A percentile compares a stretch with the other conserved stretches of the same genome.
These are phyloP conservation scores for Melipona beecheii DNA, from an alignment of 2,888 invertebrate species.

Conservation along the genomic window DNA sequence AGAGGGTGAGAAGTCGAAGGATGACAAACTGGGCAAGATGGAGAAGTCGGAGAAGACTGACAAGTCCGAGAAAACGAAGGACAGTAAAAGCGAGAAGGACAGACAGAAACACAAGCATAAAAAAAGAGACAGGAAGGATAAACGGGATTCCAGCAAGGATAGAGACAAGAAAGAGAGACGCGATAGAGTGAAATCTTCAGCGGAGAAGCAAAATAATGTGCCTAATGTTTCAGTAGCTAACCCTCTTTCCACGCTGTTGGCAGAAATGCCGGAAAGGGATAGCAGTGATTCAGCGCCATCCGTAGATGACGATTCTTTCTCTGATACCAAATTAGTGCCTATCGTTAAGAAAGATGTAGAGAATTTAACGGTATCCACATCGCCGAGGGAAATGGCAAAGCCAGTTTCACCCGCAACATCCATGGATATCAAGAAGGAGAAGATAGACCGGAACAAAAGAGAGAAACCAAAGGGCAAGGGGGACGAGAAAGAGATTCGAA, in stretches of 20 bases:
- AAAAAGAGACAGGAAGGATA: conserved; percentile 87
- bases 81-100: conserved; percentile 80
- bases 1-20: conserved; percentile 80
- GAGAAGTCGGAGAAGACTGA: conserved; percentile 78
- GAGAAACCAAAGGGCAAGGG: conserved; percentile 83
- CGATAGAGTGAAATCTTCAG: conserved; percentile 80
- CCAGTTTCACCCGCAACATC: conserved; percentile 80
- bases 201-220: conserved; percentile 75
- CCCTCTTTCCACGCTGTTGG: conserved; percentile 81
- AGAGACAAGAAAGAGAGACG: conserved; percentile 84
- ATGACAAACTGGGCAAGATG: conserved; percentile 68
- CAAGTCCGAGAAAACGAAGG: conserved; percentile 79
- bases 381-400: conserved; percentile 68
- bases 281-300: conserved; percentile 80
- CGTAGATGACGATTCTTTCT: conserved; percentile 76
- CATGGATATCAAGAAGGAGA: conserved; percentile 81
- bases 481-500: conserved; percentile 84
- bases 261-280: conserved; percentile 77
- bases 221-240: conserved; percentile 83
- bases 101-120: conserved; percentile 86
- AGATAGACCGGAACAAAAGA: conserved; percentile 81
- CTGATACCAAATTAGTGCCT: conserved; percentile 65
- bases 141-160: conserved; percentile 88
- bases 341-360: conserved; percentile 70
- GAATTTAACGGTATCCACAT: conserved; percentile 43